A percentile compares a stretch with the other conserved stretches of the same genome.
phyloP scores from a whole-genome alignment of 2,888 invertebrate genomes.

The Drosophila meridiana region DNA sequence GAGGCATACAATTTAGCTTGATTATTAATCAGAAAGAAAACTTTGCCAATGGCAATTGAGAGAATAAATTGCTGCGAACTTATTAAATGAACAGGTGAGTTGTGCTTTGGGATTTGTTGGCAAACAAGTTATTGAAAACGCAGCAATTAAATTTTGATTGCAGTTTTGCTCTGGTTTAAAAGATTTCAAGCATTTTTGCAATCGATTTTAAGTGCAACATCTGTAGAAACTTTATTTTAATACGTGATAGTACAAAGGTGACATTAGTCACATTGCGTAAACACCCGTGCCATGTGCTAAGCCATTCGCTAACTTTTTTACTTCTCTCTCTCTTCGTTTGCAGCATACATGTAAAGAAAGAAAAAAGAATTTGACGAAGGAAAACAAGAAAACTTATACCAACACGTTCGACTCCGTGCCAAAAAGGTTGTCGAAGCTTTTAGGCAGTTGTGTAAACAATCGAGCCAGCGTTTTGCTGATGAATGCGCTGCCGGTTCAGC shows the following conservation, averaged over 20 bases:
- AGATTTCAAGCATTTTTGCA: neutral
- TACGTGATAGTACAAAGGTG: constrained; percentile 2
- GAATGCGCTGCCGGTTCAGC: constrained; percentile 36
- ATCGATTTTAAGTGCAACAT: constrained; percentile 14
- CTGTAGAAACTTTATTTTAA: neutral
- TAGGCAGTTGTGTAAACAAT: constrained; percentile 45
- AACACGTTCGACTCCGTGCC: constrained; percentile 30
- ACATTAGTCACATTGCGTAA: constrained; percentile 16
- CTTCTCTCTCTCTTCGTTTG: constrained; percentile 25
- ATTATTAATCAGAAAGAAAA: constrained; percentile 6
- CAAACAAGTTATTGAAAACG: constrained; percentile 24
- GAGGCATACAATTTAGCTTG: constrained; percentile 3
- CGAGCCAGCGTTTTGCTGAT: constrained; percentile 52
- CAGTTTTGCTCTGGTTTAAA: constrained; percentile 4
- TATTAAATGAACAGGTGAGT: constrained; percentile 23
- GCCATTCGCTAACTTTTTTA: neutral
- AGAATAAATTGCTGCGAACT: constrained; percentile 10
- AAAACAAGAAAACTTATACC: constrained; percentile 12
- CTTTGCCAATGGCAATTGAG: constrained; percentile 33
- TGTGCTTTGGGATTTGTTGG: constrained; percentile 11
- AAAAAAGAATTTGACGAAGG: neutral
- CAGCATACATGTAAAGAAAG: constrained; percentile 39
- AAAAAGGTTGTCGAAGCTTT: constrained; percentile 23
- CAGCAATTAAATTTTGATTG: constrained; percentile 31
- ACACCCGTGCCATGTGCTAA: constrained; percentile 4